Conservation (phyloP, 2,113 vertebrate species). For the Boleophthalmus pectinirostris region DNA sequence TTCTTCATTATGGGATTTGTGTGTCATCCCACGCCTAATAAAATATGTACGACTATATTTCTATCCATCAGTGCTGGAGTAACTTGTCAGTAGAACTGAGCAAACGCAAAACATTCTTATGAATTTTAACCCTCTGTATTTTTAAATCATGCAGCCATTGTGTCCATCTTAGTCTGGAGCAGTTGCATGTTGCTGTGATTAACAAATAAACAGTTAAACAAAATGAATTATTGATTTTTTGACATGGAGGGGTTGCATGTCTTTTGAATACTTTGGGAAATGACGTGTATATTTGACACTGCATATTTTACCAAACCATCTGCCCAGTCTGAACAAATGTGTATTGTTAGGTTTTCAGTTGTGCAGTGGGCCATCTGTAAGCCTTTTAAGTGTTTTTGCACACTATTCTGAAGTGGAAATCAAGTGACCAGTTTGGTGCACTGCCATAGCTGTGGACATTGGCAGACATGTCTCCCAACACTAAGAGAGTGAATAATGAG, state of each 20-base stretch:
- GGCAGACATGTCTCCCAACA: constrained; percentile 39
- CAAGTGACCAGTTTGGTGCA: constrained; percentile 38
- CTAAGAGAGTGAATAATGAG: constrained; percentile 47
- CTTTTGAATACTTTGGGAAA: not conserved
- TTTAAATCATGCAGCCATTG: not conserved
- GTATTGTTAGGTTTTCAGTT: constrained; percentile 24
- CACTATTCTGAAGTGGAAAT: constrained; percentile 33
- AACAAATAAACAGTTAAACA: not conserved
- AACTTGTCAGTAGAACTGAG: too few relatives aligned
- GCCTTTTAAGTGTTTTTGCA: constrained; percentile 27
- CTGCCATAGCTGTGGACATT: constrained; percentile 20
- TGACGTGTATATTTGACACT: constrained; percentile 1
- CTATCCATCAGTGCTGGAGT: too few relatives aligned
- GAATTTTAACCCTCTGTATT: not conserved
- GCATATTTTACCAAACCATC: constrained; percentile 18
- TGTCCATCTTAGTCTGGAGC: not conserved
- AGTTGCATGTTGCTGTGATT: not conserved
- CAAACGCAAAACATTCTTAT: too few relatives aligned
- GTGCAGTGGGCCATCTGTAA: constrained; percentile 32
- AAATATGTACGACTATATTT: too few relatives aligned
- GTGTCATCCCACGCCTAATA: too few relatives aligned
- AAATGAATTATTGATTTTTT: not conserved
- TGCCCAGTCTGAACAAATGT: constrained; percentile 17
- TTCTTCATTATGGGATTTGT: too few relatives aligned
- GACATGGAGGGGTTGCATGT: not conserved